phyloP scores from a whole-genome alignment of 2,888 invertebrate species.

The Euzophera pinguis region DNA sequence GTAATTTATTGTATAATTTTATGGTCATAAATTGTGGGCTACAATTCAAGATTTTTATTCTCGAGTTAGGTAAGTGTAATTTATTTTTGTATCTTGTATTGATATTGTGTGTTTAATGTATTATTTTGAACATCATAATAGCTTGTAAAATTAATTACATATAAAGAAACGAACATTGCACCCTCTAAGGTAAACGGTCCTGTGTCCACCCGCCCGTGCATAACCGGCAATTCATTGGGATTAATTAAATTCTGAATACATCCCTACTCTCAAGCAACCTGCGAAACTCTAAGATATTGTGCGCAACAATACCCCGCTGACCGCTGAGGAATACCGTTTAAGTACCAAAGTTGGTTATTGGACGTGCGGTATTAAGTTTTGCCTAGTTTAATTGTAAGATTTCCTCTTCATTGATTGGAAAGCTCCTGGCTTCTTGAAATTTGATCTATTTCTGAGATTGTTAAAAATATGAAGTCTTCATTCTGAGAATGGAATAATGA shows the following conservation, averaged over 20 bases:
- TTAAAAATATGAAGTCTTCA: too few species aligned
- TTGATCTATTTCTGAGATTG: too few species aligned
- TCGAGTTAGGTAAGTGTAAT: too few species aligned
- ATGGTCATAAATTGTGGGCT: too few species aligned
- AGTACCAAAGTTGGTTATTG: not conserved
- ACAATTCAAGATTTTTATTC: too few species aligned
- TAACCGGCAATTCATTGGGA: conserved; percentile 24
- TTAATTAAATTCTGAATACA: conserved; percentile 25
- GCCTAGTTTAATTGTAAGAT: conserved; percentile 5
- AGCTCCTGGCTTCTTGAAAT: too few species aligned
- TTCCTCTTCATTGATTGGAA: conserved; percentile 1
- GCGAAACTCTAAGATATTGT: conserved; percentile 13
- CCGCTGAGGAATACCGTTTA: conserved; percentile 5
- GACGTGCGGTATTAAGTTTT: conserved; percentile 5
- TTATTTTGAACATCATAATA: too few species aligned
- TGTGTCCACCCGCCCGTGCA: conserved; percentile 23
- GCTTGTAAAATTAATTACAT: conserved; percentile 4
- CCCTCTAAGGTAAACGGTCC: conserved; percentile 14
- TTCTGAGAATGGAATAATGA: too few species aligned
- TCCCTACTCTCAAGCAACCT: conserved; percentile 8
- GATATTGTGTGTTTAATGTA: too few species aligned
- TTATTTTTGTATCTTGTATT: too few species aligned
- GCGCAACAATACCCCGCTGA: conserved; percentile 6
- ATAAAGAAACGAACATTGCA: not conserved
- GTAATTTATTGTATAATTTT: too few species aligned